These are phyloP conservation scores for Pseudomyrmex dendroicus DNA, from an alignment of 1,140 invertebrate species.

Conservation along the genomic window DNA sequence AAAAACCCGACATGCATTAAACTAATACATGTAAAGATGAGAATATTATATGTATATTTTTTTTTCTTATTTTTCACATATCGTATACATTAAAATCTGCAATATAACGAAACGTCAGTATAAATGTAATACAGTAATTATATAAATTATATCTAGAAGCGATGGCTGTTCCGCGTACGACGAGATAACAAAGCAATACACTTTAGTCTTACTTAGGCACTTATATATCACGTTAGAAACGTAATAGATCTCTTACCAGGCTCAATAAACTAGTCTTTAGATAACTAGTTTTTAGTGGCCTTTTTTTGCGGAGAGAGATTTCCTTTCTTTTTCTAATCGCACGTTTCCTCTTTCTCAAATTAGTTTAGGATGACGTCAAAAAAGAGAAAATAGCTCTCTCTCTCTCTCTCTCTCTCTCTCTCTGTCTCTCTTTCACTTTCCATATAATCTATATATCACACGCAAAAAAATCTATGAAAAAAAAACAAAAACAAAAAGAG, in stretches of 20 bases:
- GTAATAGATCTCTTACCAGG: slow-evolving; percentile 66
- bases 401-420: background rate
- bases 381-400: slow-evolving; percentile 13
- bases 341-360: slow-evolving; percentile 71
- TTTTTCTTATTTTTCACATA: no score
- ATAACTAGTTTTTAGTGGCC: slow-evolving; percentile 61
- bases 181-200: slow-evolving; percentile 59
- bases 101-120: background rate
- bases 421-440: no score
- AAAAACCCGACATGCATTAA: no score
- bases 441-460: no score
- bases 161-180: slow-evolving; percentile 46
- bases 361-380: slow-evolving; percentile 71
- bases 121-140: background rate
- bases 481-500: no score
- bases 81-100: background rate
- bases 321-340: slow-evolving; percentile 69
- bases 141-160: background rate
- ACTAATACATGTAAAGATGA: no score
- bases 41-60: no score
- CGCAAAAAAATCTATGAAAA: no score
- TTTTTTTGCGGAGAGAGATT: slow-evolving; percentile 48
- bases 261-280: slow-evolving; percentile 64
- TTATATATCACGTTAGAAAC: slow-evolving; percentile 54
- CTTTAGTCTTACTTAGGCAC: slow-evolving; percentile 71